Evolutionary conservation across 2,888 invertebrate genomes (phyloP), one percentile per base, ranked within the genome.

Genomic region (Tiphia femorata): DNA sequence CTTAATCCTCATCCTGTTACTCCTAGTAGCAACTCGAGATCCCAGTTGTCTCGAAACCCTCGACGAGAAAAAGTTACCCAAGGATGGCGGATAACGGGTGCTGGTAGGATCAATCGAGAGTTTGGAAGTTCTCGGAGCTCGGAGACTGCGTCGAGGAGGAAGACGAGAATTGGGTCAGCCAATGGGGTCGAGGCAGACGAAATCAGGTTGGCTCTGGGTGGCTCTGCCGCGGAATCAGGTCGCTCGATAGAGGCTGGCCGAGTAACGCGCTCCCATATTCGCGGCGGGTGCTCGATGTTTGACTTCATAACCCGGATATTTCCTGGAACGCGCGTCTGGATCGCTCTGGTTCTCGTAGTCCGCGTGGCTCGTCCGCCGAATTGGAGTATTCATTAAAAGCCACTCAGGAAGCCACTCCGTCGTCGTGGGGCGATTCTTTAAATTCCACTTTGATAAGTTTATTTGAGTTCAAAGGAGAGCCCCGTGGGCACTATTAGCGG

Each of bases 201-300:
- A 70, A 72, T 64, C 72, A 58, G 76, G 73, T 72, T 72, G 76
- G 63, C 73, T 77, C 76, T 68, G 78, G 77, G 73, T 77, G 72
- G 70, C 70, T 65, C 71, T 47, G 70, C 60, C 44, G 63, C 61
- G 70, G 72, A 81, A 81, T 79, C 73, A 52, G 80, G 81, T 74
- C 80, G 81, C 79, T 81, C 81, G 80, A 81, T 81, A 79, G 74
- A 80, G 82, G 80, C 72, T 73, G 71, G 47, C 70, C 64, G 64
- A 43, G 43, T 27, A 6, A 56, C 44, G 42, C 43, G 55, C 51
- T 57, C 62, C 57, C 55, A 47, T 63, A 67, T 58, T 44, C 63
- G 43, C 73, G n/a, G n/a, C n/a, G n/a, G n/a, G n/a, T n/a, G n/a
- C 71, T 62, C 68, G 55, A 20, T 58, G 49, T 62, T 60, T 69